Evolutionary conservation across 2,113 vertebrate genomes (phyloP), one percentile per base, ranked within the genome.

Genomic region (Chamaea fasciata): DNA sequence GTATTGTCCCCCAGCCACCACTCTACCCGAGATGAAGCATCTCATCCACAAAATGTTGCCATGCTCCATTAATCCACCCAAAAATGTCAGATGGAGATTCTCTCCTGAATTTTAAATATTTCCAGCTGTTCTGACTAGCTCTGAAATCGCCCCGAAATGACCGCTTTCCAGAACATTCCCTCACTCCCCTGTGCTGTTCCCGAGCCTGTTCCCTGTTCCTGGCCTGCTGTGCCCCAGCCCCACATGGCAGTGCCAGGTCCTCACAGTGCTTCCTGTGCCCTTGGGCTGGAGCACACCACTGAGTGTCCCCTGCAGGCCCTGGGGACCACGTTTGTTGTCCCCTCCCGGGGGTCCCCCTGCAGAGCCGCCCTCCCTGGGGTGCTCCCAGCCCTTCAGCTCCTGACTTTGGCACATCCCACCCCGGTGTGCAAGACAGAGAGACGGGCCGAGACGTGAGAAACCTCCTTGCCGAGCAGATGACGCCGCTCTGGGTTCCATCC

Each of bases 1-100:
- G 14, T 1, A 33, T 13, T 53, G 75, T 90, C 86, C 92, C 90
- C 75, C 79, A 88, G 87, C 79, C 87, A 76, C 90, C 53, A 2
- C 67, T 85, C 87, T 41, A 5, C 75, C 56, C 7, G 14, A 63
- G 79, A 94, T 17, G 85, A 83, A 92, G 79, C 63, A 42, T 86
- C 83, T 93, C 83, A 83, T 83, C 94, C 94, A 77, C 92, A 69
- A 63, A 90, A 90, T 50, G 76, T 50, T 83, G 95, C 47, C 85
- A 77, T 23, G 91, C 92, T 90, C 92, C 90, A 59, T 86, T 96
- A 95, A 95, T 78, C 83, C 95, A 92, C 89, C 68, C 90, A 8
- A 83, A 94, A 91, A 89, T 56, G 33, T 93, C 93, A 85, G 75
- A 87, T 88, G 87, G 84, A 94, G 88, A 33, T 31, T 55, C 79